phyloP scores from a whole-genome alignment of 2,797 vertebrate genomes.

The Centropyge bicolor region DNA sequence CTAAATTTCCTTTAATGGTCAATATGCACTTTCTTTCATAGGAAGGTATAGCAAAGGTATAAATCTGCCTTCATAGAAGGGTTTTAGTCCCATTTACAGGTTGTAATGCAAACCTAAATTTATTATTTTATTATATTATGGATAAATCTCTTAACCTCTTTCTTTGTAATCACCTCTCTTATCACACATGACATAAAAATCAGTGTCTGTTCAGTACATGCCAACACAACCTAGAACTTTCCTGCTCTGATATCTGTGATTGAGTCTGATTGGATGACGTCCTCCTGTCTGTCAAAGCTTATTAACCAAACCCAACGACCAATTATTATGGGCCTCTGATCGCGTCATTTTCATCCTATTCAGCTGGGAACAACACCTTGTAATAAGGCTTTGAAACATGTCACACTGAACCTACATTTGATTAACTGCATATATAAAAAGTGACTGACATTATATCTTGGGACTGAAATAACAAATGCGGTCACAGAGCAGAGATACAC shows the following conservation, averaged over 20 bases:
- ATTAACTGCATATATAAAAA: background rate
- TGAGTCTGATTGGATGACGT: constrained; percentile 8
- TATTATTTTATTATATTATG: too few species aligned
- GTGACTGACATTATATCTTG: too few species aligned
- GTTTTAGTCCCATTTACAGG: background rate
- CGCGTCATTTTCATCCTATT: background rate
- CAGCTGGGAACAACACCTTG: background rate
- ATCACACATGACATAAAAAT: background rate
- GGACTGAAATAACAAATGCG: background rate
- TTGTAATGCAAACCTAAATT: background rate
- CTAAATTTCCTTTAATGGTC: background rate
- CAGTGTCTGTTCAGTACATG: background rate
- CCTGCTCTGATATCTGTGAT: background rate
- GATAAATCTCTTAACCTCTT: background rate
- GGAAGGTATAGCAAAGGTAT: background rate
- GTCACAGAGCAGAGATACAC: background rate
- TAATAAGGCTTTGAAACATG: background rate
- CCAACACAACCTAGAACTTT: background rate
- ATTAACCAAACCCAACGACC: background rate
- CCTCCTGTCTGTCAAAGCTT: background rate
- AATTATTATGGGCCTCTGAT: background rate
- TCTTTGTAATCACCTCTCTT: background rate
- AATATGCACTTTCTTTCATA: background rate
- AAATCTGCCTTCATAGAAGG: background rate
- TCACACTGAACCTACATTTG: background rate